Evolutionary conservation across 2,113 vertebrate species (phyloP), one percentile per base, ranked within the genome.

Genomic region (Piaya cayana): DNA sequence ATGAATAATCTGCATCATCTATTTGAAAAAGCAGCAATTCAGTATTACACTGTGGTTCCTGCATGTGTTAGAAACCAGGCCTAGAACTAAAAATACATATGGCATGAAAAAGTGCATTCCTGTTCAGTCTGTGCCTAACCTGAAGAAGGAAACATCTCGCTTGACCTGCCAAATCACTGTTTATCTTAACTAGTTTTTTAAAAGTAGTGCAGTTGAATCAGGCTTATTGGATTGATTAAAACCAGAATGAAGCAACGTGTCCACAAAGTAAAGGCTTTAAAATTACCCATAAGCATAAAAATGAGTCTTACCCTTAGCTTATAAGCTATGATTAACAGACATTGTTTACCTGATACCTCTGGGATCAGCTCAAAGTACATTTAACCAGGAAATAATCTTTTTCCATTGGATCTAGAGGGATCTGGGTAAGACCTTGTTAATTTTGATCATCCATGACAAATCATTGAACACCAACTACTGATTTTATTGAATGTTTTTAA

Each of bases 31-130:
- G 76, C 92, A 95, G 52, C 88, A 63, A 52, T 64, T 90, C 68
- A 30, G 55, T 6, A 18, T 58, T 32, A 60, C 55, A 17, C 79
- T 43, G 87, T 0, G 0, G 91, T 63, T 94, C 78, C 83, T 93
- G 91, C 67, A 27, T 27, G 70, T 30, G 74, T 72, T 88, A 93
- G 58, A 85, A 93, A 89, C 89, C 93, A 94, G 93, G 80, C 11
- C 75, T 53, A 77, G 47, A 63, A 82, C 87, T 95, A 80, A 93
- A 92, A 96, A 95, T 88, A 96, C 59, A 70, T 7, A 72, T 52
- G 82, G 91, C 85, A 93, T 9, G 29, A 43, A 85, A 95, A 96
- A 68, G 82, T 94, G 56, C 79, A 81, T 95, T 95, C 89, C 87
- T 96, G 55, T 43, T 82, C 0, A 0, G 37, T 37, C 75, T 63